Percentiles rank a stretch among this genome's conserved stretches.
Conservation (phyloP, 2,888 invertebrate genomes). For the Stenodema calcarata region DNA sequence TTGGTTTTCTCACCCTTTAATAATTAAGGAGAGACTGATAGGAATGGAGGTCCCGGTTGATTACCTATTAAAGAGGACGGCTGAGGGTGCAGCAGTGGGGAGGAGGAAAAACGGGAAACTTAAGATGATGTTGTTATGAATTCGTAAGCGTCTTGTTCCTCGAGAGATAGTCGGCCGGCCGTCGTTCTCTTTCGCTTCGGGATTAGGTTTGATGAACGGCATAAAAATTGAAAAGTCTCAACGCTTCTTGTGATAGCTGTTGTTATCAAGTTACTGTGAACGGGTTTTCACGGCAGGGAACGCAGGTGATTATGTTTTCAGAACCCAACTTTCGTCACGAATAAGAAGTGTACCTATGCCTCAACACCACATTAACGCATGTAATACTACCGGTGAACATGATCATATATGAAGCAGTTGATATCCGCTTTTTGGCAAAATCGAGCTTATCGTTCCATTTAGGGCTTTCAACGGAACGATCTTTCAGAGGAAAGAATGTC, state of each 20-base stretch:
- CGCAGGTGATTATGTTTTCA: too few species aligned
- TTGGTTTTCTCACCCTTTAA: not conserved
- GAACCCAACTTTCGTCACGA: too few species aligned
- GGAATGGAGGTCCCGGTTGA: slow-evolving; percentile 12
- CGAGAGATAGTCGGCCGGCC: not conserved
- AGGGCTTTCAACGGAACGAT: too few species aligned
- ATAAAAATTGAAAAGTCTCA: not conserved
- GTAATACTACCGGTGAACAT: too few species aligned
- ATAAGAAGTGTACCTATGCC: too few species aligned
- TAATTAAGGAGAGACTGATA: not conserved
- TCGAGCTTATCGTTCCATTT: too few species aligned
- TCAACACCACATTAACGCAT: too few species aligned
- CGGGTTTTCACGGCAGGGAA: too few species aligned
- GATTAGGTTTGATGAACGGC: not conserved
- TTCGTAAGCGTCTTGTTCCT: not conserved
- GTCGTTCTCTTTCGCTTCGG: not conserved
- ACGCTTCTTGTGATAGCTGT: not conserved
- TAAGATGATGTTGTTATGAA: not conserved
- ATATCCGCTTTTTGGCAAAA: too few species aligned
- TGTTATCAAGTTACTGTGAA: not conserved
- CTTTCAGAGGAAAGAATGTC: too few species aligned
- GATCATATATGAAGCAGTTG: too few species aligned
- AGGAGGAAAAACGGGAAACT: not conserved
- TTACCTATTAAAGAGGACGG: not conserved
- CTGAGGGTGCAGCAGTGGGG: not conserved